Evolutionary conservation across 2,888 invertebrate genomes (phyloP).

Genomic region (Hirtodrosophila histrioides): DNA sequence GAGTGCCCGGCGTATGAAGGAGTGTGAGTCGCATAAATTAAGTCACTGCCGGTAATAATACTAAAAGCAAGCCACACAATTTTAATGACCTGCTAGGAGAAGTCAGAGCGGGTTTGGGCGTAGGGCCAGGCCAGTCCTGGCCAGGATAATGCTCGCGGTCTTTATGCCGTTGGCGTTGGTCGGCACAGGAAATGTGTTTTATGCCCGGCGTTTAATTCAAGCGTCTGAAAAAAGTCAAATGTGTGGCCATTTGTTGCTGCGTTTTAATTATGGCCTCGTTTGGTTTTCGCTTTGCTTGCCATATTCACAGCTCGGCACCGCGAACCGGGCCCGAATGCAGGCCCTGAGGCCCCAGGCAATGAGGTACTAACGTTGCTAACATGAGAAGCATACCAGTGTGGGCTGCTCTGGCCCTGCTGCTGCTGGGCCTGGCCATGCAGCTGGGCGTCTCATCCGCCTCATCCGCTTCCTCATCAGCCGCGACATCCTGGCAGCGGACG

Average conservation of each 20-base stretch:
- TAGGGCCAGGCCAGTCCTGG: conserved; percentile 4
- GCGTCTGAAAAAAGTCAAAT: conserved; percentile 23
- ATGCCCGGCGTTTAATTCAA: conserved; percentile 30
- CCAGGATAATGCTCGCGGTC: conserved; percentile 24
- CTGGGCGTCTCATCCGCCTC: conserved; percentile 82
- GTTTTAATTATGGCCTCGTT: conserved; percentile 59
- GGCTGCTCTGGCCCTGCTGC: conserved; percentile 59
- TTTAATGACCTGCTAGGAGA: conserved; percentile 55
- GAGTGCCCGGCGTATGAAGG: background rate
- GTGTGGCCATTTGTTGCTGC: conserved; percentile 24
- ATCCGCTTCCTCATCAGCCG: conserved; percentile 86
- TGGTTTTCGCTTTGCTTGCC: background rate
- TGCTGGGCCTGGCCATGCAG: conserved; percentile 66
- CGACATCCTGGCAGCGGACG: conserved; percentile 89
- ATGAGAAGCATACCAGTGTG: conserved; percentile 79
- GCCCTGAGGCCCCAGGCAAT: conserved; percentile 47
- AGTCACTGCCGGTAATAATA: conserved; percentile 54
- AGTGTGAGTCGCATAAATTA: conserved; percentile 60
- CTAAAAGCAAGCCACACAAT: conserved; percentile 47
- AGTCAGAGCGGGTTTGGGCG: background rate
- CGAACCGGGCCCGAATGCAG: conserved; percentile 13
- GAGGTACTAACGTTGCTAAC: conserved; percentile 50
- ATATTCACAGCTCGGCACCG: conserved; percentile 19
- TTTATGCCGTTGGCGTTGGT: conserved; percentile 3
- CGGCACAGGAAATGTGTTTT: conserved; percentile 23